These are phyloP conservation scores for Malacosoma neustria DNA, from an alignment of 2,888 invertebrate genomes.

Conservation along the genomic window DNA sequence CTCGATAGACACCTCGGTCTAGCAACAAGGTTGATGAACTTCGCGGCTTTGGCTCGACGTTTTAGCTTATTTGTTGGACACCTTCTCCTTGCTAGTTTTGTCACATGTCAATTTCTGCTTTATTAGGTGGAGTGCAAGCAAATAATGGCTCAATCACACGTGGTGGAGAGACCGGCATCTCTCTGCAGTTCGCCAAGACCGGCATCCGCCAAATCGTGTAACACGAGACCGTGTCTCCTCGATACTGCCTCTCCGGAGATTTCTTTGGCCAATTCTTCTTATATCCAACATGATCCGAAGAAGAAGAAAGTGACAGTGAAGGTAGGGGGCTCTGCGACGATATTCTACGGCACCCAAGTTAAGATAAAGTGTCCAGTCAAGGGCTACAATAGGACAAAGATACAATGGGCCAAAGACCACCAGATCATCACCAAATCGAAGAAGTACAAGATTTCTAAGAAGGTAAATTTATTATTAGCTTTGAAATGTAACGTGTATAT, in stretches of 20 bases:
- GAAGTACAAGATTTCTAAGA: conserved; percentile 91
- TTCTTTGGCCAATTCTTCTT: conserved; percentile 85
- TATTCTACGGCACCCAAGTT: conserved; percentile 92
- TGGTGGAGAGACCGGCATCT: conserved; percentile 83
- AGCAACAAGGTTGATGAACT: too few relatives aligned
- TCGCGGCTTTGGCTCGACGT: too few relatives aligned
- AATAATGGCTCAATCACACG: conserved; percentile 94
- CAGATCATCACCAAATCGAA: conserved; percentile 84
- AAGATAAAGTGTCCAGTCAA: conserved; percentile 96
- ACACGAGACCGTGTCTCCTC: conserved; percentile 84
- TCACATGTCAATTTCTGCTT: too few relatives aligned
- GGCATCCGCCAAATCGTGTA: conserved; percentile 87
- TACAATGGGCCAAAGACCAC: conserved; percentile 93
- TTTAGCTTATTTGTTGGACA: too few relatives aligned
- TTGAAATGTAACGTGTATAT: too few relatives aligned
- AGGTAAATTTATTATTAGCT: conserved; percentile 70
- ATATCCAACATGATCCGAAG: conserved; percentile 87
- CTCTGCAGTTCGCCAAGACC: conserved; percentile 86
- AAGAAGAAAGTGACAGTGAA: conserved; percentile 87
- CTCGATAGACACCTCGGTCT: too few relatives aligned
- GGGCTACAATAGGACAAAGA: conserved; percentile 86
- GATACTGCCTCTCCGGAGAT: conserved; percentile 84
- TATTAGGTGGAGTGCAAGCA: conserved; percentile 88
- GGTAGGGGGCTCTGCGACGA: conserved; percentile 92
- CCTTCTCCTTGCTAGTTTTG: too few relatives aligned